Conservation (phyloP, 2,797 vertebrate genomes). For the Syngnathus acus region DNA sequence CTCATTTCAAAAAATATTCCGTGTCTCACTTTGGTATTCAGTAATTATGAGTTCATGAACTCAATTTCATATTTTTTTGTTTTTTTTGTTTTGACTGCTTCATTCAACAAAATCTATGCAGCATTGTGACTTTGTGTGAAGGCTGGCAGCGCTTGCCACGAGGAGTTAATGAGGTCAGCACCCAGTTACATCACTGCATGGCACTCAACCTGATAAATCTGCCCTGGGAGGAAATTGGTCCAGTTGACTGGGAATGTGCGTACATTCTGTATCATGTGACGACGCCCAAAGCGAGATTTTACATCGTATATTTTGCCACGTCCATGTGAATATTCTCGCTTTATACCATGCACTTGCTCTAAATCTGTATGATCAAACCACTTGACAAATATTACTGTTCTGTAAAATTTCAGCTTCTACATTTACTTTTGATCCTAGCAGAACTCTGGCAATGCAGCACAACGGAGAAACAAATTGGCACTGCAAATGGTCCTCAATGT, state of each 20-base stretch:
- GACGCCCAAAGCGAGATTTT: conserved; percentile 3
- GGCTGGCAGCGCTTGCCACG: not conserved
- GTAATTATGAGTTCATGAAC: not conserved
- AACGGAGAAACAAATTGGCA: conserved; percentile 11
- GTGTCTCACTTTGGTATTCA: not conserved
- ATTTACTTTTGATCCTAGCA: conserved; percentile 25
- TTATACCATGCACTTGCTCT: not conserved
- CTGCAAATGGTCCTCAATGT: conserved; percentile 33
- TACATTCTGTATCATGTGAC: conserved; percentile 15
- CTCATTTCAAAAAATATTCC: not conserved
- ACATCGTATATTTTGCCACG: not conserved
- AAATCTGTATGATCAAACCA: conserved; percentile 12
- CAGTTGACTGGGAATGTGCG: conserved; percentile 17
- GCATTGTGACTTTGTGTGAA: conserved; percentile 4
- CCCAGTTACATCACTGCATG: conserved; percentile 41
- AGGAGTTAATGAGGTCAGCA: conserved; percentile 35
- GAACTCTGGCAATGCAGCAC: conserved; percentile 23
- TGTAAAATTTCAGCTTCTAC: conserved; percentile 38
- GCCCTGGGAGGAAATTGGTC: conserved; percentile 24
- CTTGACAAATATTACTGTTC: conserved; percentile 6
- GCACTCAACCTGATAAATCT: conserved; percentile 42
- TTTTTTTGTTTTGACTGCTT: not conserved
- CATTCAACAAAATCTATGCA: not conserved
- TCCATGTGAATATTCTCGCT: conserved; percentile 3
- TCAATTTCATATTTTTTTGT: not conserved